Evolutionary conservation across 30 jellyfish, hydroid and myxozoan genomes (phyloP), one percentile per base, ranked within the genome.

Genomic region (Rhopilema esculentum): DNA sequence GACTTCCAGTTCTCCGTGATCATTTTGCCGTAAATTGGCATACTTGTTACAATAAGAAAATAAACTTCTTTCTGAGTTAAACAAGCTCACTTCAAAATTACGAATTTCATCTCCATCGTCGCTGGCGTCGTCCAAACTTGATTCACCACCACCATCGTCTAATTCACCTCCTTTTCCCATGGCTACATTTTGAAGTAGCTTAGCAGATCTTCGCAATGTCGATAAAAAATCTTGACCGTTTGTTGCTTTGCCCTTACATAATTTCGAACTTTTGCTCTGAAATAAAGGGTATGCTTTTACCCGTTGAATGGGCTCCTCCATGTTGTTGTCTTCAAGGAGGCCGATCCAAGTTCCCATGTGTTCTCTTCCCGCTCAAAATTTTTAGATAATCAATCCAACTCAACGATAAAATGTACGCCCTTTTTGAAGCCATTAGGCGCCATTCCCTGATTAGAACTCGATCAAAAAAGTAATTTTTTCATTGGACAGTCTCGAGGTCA

Each of bases 21-120:
- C n/a, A n/a, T n/a, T n/a, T n/a, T n/a, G n/a, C n/a, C n/a, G n/a
- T n/a, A n/a, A n/a, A n/a, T n/a, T n/a, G n/a, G n/a, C n/a, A n/a
- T n/a, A n/a, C n/a, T n/a, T n/a, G n/a, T n/a, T 12, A 1, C 16
- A 1, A 1, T 19, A n/a, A 63, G 17, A 24, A 18, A 63, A 19
- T 63, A 19, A 2, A 2, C 72, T 2, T 63, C 17, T n/a, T 63
- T 63, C 72, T 51, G 17, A 63, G n/a, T 63, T 2, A 6, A 24
- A n/a, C 6, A 63, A 63, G 29, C 26, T 19, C n/a, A 63, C 72
- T 4, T 63, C 72, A 63, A 2, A 63, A 24, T 63, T 63, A 63
- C 29, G 72, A 63, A 63, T n/a, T 24, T 63, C 72, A 18, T 63
- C 72, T 18, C 29, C 72, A 19, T 63, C 29, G 17, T 63, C 72